Conservation (phyloP, 2,797 vertebrate species). For the Onychomys leucogaster region DNA sequence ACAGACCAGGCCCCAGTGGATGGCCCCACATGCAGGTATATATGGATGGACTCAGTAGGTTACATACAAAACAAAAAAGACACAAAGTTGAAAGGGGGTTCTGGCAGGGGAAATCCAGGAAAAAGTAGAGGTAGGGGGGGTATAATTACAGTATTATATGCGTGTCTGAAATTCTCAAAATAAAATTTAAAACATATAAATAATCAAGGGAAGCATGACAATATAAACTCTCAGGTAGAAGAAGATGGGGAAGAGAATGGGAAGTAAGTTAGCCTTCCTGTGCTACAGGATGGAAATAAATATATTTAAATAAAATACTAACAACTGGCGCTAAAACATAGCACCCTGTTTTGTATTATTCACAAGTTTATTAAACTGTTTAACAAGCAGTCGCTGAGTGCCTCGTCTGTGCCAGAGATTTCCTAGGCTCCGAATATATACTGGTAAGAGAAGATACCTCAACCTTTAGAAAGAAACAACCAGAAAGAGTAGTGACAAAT, state of each 20-base stretch:
- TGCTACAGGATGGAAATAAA: background rate
- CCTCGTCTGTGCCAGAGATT: background rate
- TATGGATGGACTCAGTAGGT: background rate
- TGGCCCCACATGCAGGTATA: too few relatives aligned
- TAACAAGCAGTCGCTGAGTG: background rate
- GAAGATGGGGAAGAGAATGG: background rate
- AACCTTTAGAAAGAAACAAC: slow-evolving; percentile 21
- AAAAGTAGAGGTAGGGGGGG: background rate
- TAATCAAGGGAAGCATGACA: background rate
- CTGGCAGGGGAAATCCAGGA: too few relatives aligned
- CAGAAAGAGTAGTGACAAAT: background rate
- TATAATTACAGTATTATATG: background rate
- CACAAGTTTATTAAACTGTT: background rate
- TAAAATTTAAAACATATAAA: background rate
- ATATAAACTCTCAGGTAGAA: slow-evolving; percentile 20
- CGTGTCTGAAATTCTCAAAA: background rate
- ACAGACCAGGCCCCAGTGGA: too few relatives aligned
- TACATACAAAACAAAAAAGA: background rate
- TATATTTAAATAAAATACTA: background rate
- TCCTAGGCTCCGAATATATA: background rate
- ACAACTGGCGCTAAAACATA: slow-evolving; percentile 10
- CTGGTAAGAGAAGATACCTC: background rate
- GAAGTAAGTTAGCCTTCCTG: background rate
- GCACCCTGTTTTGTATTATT: background rate
- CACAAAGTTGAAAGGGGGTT: background rate